Conservation (phyloP, 2,888 invertebrate species). For the Spisula solida region DNA sequence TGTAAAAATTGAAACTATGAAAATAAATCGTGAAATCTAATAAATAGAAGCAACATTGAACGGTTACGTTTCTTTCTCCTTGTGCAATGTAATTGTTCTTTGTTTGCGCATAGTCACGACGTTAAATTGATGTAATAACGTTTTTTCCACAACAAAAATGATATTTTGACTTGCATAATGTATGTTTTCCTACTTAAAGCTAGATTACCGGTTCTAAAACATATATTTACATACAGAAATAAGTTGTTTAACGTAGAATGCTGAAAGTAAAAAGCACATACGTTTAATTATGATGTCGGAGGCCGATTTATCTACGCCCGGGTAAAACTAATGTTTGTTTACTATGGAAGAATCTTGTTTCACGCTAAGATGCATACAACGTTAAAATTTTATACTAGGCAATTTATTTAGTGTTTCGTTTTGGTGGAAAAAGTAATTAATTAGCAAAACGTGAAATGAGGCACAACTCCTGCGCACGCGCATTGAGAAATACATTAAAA, state of each 20-base stretch:
- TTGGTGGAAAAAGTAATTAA: constrained; percentile 61
- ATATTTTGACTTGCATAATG: constrained; percentile 6
- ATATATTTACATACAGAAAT: constrained; percentile 23
- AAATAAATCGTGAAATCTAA: no score
- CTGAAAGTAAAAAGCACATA: constrained; percentile 21
- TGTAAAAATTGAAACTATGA: no score
- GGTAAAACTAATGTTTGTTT: constrained; percentile 70
- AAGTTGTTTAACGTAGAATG: constrained; percentile 30
- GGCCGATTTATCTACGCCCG: constrained; percentile 40
- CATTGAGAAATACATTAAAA: constrained; percentile 19
- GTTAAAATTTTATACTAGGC: constrained; percentile 55
- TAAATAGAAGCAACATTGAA: no score
- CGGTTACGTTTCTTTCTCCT: no score
- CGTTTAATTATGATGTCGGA: constrained; percentile 53
- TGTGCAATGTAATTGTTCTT: no score
- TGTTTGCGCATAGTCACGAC: no score
- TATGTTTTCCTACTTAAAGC: constrained; percentile 1
- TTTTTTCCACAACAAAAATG: neutral
- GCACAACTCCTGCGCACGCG: constrained; percentile 53
- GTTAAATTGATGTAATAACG: constrained; percentile 8
- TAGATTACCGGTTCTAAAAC: neutral
- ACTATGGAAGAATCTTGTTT: constrained; percentile 68
- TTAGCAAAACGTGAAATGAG: constrained; percentile 71
- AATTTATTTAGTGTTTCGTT: constrained; percentile 57
- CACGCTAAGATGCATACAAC: constrained; percentile 67